These are phyloP conservation scores for Syngnathus scovelli DNA, from an alignment of 2,113 vertebrate species.

Conservation along the genomic window DNA sequence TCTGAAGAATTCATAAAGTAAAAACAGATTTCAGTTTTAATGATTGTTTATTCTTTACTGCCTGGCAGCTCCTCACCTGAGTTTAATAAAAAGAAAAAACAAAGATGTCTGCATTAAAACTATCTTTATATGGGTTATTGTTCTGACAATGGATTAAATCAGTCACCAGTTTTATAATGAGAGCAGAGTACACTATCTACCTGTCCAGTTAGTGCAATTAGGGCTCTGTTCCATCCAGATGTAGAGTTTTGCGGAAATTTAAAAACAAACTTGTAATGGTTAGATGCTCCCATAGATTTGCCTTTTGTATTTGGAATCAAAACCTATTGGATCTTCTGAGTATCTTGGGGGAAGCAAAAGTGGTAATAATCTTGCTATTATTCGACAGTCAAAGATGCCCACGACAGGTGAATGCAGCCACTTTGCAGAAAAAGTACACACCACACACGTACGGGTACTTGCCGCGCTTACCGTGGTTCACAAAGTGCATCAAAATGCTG, in stretches of 20 bases:
- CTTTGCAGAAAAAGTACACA: conserved; percentile 37
- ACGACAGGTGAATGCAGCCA: conserved; percentile 31
- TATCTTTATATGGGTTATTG: not conserved
- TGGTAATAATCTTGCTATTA: conserved; percentile 23
- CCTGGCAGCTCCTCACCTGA: conserved; percentile 44
- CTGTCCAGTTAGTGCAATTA: conserved; percentile 10
- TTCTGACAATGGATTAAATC: conserved; percentile 18
- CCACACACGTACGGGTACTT: conserved; percentile 20
- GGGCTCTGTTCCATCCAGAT: not conserved
- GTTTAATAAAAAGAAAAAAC: conserved; percentile 24
- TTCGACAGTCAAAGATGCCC: conserved; percentile 34
- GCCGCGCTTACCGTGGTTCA: not conserved
- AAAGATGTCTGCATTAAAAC: not conserved
- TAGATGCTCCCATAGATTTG: conserved; percentile 4
- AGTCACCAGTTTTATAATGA: conserved; percentile 10
- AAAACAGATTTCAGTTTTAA: conserved; percentile 53
- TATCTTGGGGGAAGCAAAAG: conserved; percentile 31
- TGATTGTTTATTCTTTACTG: conserved; percentile 35
- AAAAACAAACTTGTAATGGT: conserved; percentile 1
- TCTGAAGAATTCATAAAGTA: conserved; percentile 54
- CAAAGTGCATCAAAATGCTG: conserved; percentile 42
- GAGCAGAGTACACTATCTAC: conserved; percentile 11
- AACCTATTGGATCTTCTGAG: conserved; percentile 19
- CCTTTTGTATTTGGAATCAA: conserved; percentile 24
- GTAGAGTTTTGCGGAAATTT: too few relatives aligned